A percentile compares a stretch with the other conserved stretches of the same genome.
These are phyloP conservation scores for Aphelocoma californica DNA, from an alignment of 2,797 vertebrate species.

Conservation along the genomic window DNA sequence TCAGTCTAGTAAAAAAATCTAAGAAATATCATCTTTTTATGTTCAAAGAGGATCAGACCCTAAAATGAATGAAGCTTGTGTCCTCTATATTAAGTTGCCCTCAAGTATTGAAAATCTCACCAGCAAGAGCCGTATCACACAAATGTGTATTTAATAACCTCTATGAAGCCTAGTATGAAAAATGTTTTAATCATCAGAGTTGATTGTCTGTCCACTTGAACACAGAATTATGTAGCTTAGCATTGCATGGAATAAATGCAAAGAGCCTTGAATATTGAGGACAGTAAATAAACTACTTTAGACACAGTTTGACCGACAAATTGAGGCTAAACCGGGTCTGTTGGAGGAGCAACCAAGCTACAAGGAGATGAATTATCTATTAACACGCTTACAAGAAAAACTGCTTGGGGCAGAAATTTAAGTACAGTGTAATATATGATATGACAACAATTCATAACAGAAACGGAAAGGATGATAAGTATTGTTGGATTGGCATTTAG, in stretches of 20 bases:
- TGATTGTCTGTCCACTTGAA: background rate
- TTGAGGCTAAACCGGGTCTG: background rate
- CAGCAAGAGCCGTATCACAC: background rate
- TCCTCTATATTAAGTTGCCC: background rate
- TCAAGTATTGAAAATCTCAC: background rate
- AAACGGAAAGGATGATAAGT: background rate
- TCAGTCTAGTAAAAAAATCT: background rate
- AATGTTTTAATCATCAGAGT: background rate
- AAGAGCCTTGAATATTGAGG: background rate
- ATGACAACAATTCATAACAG: background rate
- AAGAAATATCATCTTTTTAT: background rate
- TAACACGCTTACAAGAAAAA: background rate
- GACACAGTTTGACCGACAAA: background rate
- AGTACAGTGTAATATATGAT: background rate
- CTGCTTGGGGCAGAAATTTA: background rate
- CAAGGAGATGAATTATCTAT: background rate
- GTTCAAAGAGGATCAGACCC: background rate
- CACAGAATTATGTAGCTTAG: background rate
- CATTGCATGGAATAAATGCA: background rate
- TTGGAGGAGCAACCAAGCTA: background rate
- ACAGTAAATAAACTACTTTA: background rate
- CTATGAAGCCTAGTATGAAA: background rate
- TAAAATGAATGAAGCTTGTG: background rate
- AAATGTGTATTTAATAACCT: background rate
- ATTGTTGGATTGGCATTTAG: background rate